Percentiles rank a stretch among this genome's conserved stretches.
Conservation (phyloP, 35 echinoderm and acorn worm genomes). For the Eucidaris tribuloides region DNA sequence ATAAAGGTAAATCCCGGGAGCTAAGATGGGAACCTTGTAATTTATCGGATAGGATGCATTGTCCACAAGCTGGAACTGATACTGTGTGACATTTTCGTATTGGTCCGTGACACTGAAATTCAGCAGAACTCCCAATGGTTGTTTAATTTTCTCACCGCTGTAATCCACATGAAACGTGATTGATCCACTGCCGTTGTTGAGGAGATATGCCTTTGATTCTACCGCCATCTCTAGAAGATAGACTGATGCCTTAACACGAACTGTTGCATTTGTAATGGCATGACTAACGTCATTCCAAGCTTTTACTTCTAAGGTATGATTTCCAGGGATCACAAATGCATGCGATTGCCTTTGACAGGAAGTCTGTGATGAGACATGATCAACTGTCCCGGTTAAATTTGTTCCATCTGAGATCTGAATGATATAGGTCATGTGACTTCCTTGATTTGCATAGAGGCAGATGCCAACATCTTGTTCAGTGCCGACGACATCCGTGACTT, state of each 20-base stretch:
- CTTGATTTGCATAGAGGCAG: constrained; percentile 1
- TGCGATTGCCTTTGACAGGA: not conserved
- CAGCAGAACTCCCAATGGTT: not conserved
- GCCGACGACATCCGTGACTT: not conserved
- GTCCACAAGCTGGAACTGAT: not conserved
- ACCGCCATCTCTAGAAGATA: not conserved
- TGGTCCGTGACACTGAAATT: not conserved
- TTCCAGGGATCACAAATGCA: not conserved
- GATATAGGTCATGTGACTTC: not conserved
- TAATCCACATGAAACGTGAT: not conserved
- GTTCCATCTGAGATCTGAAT: constrained; percentile 2
- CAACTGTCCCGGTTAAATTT: not conserved
- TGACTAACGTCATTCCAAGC: not conserved
- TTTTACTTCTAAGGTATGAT: not conserved
- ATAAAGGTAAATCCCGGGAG: not conserved
- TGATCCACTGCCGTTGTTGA: not conserved
- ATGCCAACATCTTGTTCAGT: not conserved
- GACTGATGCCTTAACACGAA: not conserved
- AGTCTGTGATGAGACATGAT: not conserved
- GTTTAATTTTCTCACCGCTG: not conserved
- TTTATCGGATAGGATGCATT: not conserved
- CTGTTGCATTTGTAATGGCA: not conserved
- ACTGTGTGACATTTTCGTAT: not conserved
- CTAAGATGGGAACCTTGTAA: not conserved
- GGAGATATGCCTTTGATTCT: not conserved